These are phyloP conservation scores for Phoxinus phoxinus DNA, from an alignment of 2,113 vertebrate species.

Conservation along the genomic window DNA sequence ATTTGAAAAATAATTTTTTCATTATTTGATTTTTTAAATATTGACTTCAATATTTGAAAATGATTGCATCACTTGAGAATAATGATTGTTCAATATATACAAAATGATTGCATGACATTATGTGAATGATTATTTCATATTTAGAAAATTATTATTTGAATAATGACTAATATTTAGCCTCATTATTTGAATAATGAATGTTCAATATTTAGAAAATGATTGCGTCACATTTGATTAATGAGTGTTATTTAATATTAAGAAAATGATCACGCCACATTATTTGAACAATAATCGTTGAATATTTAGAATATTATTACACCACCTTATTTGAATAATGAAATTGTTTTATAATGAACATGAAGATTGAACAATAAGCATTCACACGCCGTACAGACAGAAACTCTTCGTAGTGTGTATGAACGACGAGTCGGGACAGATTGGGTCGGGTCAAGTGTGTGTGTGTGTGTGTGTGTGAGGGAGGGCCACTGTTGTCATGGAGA, in stretches of 20 bases:
- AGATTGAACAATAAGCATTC: not conserved
- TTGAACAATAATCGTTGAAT: not conserved
- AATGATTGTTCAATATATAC: not conserved
- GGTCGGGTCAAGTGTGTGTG: not conserved
- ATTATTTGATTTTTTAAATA: not conserved
- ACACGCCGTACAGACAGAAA: not conserved
- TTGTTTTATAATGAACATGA: not conserved
- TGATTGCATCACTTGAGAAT: too few species aligned
- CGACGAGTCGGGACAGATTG: not conserved
- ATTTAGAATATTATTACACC: not conserved
- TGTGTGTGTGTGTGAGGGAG: not conserved
- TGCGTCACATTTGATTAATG: not conserved
- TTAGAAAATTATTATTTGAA: not conserved
- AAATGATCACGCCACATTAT: not conserved
- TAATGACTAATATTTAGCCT: not conserved
- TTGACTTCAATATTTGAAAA: too few species aligned
- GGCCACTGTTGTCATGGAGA: constrained; percentile 42
- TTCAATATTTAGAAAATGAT: not conserved
- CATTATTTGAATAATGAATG: not conserved
- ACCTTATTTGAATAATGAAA: not conserved
- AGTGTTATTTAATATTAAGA: not conserved
- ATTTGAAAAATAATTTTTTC: not conserved
- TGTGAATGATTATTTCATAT: not conserved
- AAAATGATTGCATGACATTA: too few species aligned
- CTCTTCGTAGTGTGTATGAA: not conserved